phyloP scores from a whole-genome alignment of 2,888 invertebrate genomes.

The Callyntrura sp. region DNA sequence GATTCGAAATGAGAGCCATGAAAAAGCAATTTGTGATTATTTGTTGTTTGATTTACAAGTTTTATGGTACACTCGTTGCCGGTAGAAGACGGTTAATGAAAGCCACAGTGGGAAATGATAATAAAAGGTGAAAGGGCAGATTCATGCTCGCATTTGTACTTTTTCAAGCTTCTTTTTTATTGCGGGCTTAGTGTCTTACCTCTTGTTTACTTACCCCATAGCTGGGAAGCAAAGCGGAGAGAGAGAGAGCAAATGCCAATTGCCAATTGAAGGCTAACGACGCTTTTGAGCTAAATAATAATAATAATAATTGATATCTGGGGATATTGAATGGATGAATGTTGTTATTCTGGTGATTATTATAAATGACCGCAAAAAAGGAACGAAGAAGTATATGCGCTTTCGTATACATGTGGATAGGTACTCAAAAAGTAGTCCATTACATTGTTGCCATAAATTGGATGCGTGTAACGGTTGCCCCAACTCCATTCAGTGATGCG shows the following conservation, averaged over 20 bases:
- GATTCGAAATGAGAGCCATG: conserved; percentile 53
- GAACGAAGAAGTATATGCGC: neutral
- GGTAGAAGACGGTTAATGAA: conserved; percentile 59
- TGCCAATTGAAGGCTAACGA: conserved; percentile 51
- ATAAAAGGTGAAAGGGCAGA: conserved; percentile 71
- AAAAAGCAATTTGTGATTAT: conserved; percentile 63
- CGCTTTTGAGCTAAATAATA: conserved; percentile 42
- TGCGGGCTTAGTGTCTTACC: neutral
- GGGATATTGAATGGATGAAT: conserved; percentile 11
- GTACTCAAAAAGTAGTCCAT: conserved; percentile 46
- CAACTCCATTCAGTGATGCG: too few relatives aligned
- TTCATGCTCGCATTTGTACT: conserved; percentile 46
- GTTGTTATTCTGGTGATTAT: neutral
- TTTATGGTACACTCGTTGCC: conserved; percentile 60
- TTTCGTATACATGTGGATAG: neutral
- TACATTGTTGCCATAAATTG: conserved; percentile 43
- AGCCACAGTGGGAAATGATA: conserved; percentile 64
- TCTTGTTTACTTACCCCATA: conserved; percentile 11
- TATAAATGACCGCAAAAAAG: conserved; percentile 5
- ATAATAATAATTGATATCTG: conserved; percentile 24
- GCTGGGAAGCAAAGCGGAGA: too few relatives aligned
- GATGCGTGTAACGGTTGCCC: too few relatives aligned
- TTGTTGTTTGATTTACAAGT: conserved; percentile 60
- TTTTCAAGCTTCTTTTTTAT: conserved; percentile 53
- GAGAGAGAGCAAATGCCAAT: conserved; percentile 43